These are phyloP conservation scores for Epicauta chinensis DNA, from an alignment of 1,140 invertebrate species.

Conservation along the genomic window DNA sequence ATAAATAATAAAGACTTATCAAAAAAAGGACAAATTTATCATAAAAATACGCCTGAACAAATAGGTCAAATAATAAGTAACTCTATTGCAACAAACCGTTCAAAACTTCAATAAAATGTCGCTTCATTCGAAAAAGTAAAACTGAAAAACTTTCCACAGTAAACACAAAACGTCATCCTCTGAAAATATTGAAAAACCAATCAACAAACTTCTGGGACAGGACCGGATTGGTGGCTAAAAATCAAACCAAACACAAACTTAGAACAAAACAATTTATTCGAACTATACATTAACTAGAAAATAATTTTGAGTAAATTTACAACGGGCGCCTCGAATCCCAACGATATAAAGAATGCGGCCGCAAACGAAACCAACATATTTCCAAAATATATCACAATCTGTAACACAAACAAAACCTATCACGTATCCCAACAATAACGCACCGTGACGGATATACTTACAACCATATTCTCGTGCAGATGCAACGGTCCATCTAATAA, in stretches of 20 bases:
- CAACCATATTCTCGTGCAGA: slow-evolving; percentile 64
- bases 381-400: slow-evolving; percentile 72
- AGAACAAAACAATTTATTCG: background rate
- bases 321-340: slow-evolving; percentile 70
- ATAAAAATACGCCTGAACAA: too few species aligned
- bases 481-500: slow-evolving; percentile 71
- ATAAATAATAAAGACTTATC: too few species aligned
- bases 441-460: slow-evolving; percentile 38
- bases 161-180: too few species aligned
- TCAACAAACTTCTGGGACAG: too few species aligned
- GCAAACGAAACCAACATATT: slow-evolving; percentile 71
- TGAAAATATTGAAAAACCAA: too few species aligned
- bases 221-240: too few species aligned
- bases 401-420: slow-evolving; percentile 40
- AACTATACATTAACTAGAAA: slow-evolving; percentile 26
- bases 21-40: too few species aligned
- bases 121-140: too few species aligned
- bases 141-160: too few species aligned
- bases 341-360: slow-evolving; percentile 67
- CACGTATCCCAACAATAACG: background rate
- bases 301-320: slow-evolving; percentile 68
- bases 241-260: background rate
- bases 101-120: too few species aligned
- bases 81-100: too few species aligned
- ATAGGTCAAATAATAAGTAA: too few species aligned